Percentiles rank a stretch among this genome's conserved stretches.
Evolutionary conservation across 2,888 invertebrate genomes (phyloP).

Genomic region (Lissonota sp.): DNA sequence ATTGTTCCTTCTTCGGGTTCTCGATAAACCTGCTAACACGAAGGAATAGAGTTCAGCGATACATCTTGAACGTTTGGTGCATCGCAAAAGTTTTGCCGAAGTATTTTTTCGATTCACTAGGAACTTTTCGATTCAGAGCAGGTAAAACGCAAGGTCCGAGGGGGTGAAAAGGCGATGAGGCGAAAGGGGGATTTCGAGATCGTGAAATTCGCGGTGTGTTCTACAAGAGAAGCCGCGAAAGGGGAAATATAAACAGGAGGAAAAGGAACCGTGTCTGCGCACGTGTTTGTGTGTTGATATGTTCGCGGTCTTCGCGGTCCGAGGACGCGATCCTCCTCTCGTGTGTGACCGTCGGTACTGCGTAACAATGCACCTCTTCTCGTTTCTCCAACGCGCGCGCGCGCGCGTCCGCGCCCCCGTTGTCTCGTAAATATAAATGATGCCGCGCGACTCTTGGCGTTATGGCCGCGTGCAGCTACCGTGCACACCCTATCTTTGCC

Average conservation of each 20-base stretch:
- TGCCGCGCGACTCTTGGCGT: constrained; percentile 80
- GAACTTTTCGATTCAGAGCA: constrained; percentile 53
- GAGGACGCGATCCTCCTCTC: constrained; percentile 23
- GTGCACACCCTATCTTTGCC: constrained; percentile 68
- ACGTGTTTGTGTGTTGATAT: neutral
- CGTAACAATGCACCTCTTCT: constrained; percentile 68
- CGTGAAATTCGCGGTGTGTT: constrained; percentile 66
- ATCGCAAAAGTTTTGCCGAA: constrained; percentile 13
- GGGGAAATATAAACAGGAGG: constrained; percentile 32
- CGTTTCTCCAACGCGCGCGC: constrained; percentile 39
- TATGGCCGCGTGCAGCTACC: constrained; percentile 78
- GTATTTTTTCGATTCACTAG: constrained; percentile 25
- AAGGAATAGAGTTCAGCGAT: constrained; percentile 12
- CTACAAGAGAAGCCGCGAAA: constrained; percentile 58
- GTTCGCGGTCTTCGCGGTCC: constrained; percentile 31
- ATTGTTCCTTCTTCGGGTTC: neutral
- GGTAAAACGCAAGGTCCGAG: constrained; percentile 39
- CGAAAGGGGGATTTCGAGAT: constrained; percentile 10
- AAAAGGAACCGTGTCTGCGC: constrained; percentile 35
- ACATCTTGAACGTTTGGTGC: constrained; percentile 1
- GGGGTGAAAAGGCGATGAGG: neutral
- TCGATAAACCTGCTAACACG: constrained; percentile 25
- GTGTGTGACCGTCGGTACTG: constrained; percentile 58
- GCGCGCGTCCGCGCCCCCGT: constrained; percentile 58
- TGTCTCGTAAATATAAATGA: constrained; percentile 83